Base-by-base conservation (phyloP, 1,140 invertebrate species). In the Thalassaphorura encarpata region DNA sequence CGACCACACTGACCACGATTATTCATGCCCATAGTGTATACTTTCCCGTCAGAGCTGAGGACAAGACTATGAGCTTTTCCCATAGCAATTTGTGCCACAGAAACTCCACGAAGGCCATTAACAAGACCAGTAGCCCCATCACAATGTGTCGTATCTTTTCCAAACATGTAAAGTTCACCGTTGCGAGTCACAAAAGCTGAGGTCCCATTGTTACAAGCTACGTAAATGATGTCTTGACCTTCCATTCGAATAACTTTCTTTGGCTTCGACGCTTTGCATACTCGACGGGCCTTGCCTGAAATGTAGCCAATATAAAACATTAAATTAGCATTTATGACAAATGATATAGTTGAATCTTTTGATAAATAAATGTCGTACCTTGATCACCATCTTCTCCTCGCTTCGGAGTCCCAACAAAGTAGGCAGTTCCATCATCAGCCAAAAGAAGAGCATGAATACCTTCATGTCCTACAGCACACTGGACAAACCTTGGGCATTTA, bases 1-100 rank as follows among this genome's bases (percentile, higher is more conserved):
- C 94, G 73, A 28, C 95, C 95, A 77, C 95, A 99, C 68, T 98
- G 95, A 11, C 92, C 93, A 69, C 95, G 93, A 69, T 97, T 97
- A 71, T 98, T 98, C 51, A 97, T 87, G 1, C 95, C 95, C 75
- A 96, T 97, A 1, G 93, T 94, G 70, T 86, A 97, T 1, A 97
- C 79, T 62, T 87, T 83, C 0, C 95, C 95, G 69, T 90, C 87
- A 62, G 80, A 84, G 23, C 83, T 92, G 6, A 98, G 73, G 0
- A 82, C 87, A 1, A 93, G 84, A 46, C 85, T 86, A 70, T 98
- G 95, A 11, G 94, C 94, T 76, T 98, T 98, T 13, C 95, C 95
- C 45, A 98, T 74, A 0, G 88, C 83, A 11, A 97, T 84, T 73
- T 85, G 78, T 13, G 82, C 80, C n/a, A 94, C 76, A 59, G 81